A percentile compares a stretch with the other conserved stretches of the same genome.
Evolutionary conservation across 2,888 invertebrate species (phyloP).

Genomic region (Dicyrtomina minuta): DNA sequence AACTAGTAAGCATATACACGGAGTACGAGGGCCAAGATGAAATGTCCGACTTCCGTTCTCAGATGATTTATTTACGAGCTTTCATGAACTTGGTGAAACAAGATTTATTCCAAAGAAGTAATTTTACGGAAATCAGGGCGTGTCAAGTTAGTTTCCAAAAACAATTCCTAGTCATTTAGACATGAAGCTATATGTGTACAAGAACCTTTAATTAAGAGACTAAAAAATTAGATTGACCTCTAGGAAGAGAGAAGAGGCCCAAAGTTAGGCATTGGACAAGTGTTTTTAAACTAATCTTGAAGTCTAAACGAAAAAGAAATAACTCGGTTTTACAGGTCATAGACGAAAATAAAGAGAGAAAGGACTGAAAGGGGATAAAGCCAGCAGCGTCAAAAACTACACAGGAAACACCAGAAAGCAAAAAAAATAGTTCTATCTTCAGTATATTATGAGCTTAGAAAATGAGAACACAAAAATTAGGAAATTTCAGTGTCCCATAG

Average conservation of each 20-base stretch:
- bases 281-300: conserved; percentile 7
- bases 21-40: background rate
- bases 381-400: no score
- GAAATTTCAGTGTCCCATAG: conserved; percentile 42
- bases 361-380: background rate
- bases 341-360: background rate
- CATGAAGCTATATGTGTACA: background rate
- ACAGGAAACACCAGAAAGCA: no score
- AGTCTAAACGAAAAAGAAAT: conserved; percentile 10
- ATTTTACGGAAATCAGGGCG: conserved; percentile 22
- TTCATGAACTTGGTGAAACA: background rate
- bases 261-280: conserved; percentile 12
- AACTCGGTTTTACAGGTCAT: conserved; percentile 28
- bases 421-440: no score
- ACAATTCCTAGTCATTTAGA: background rate
- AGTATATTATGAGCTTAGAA: conserved; percentile 14
- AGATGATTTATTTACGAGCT: conserved; percentile 11
- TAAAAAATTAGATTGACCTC: conserved; percentile 28
- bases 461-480: conserved; percentile 30
- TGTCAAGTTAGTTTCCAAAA: conserved; percentile 13
- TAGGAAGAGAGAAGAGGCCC: conserved; percentile 26
- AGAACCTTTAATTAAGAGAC: conserved; percentile 27
- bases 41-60: background rate
- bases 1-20: background rate
- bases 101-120: conserved; percentile 9